phyloP scores from a whole-genome alignment of 1,140 invertebrate genomes.

The Cryptotermes secundus region DNA sequence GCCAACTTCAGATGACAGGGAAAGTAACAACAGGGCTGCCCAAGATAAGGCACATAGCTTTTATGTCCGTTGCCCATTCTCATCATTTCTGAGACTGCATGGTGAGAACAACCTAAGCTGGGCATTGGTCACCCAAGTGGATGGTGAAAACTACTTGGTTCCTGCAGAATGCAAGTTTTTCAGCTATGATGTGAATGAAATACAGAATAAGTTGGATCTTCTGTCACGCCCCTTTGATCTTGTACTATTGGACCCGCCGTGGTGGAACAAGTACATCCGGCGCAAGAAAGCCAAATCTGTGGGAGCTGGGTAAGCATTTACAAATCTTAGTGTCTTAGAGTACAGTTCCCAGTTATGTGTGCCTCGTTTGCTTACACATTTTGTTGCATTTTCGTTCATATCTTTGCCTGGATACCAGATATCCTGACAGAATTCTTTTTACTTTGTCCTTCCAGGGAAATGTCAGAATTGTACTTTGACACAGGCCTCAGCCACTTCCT shows the following conservation, averaged over 20 bases:
- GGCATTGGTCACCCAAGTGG: conserved; percentile 42
- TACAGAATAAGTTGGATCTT: conserved; percentile 43
- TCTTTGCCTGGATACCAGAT: too few relatives aligned
- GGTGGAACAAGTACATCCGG: conserved; percentile 90
- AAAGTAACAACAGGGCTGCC: conserved; percentile 12
- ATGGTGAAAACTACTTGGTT: conserved; percentile 47
- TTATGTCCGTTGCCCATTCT: background rate
- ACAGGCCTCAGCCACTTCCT: too few relatives aligned
- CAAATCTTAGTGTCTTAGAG: too few relatives aligned
- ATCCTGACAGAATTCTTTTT: too few relatives aligned
- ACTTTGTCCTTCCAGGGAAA: too few relatives aligned
- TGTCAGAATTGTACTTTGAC: too few relatives aligned
- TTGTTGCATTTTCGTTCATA: too few relatives aligned
- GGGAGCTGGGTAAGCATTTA: conserved; percentile 37
- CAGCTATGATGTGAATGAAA: conserved; percentile 50
- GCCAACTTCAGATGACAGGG: background rate
- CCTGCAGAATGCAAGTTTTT: conserved; percentile 51
- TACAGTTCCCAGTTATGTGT: too few relatives aligned
- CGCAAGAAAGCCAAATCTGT: conserved; percentile 59
- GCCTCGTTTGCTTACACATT: too few relatives aligned
- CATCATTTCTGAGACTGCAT: conserved; percentile 36
- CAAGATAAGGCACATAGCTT: background rate
- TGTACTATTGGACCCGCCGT: conserved; percentile 87
- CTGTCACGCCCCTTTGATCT: conserved; percentile 65
- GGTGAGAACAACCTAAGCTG: conserved; percentile 44